Evolutionary conservation across 2,113 vertebrate species (phyloP).

Genomic region (Anser brachyrhynchus): DNA sequence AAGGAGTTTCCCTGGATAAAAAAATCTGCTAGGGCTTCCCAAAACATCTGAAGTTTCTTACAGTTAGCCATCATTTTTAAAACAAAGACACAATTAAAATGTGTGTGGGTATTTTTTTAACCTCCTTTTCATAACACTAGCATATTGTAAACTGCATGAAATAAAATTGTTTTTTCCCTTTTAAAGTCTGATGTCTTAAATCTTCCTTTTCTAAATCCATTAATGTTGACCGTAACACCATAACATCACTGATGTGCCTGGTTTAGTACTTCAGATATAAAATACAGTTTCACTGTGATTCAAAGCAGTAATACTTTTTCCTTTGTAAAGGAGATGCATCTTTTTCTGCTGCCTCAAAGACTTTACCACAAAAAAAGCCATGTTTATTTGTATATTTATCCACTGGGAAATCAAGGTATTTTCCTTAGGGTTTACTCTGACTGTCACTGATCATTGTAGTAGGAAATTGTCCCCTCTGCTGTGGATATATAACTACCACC

Average conservation of each 20-base stretch:
- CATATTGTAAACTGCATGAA: constrained; percentile 59
- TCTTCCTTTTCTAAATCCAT: neutral
- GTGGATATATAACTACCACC: neutral
- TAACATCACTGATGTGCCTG: neutral
- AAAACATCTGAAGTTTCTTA: constrained; percentile 29
- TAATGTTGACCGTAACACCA: neutral
- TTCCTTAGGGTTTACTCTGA: neutral
- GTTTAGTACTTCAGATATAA: neutral
- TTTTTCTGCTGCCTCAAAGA: neutral
- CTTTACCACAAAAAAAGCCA: neutral
- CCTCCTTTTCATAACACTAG: constrained; percentile 55
- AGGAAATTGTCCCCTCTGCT: neutral
- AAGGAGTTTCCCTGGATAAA: constrained; percentile 14
- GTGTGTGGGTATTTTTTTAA: constrained; percentile 66
- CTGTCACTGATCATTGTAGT: neutral
- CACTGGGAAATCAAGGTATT: neutral
- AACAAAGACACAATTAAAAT: constrained; percentile 32
- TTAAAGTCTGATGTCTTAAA: constrained; percentile 43
- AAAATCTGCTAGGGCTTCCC: constrained; percentile 29
- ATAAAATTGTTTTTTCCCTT: constrained; percentile 54
- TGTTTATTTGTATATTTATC: neutral
- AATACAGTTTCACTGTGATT: neutral
- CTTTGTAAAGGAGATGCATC: neutral
- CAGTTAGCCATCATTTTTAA: constrained; percentile 40
- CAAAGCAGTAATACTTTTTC: neutral